A percentile compares a stretch with the other conserved stretches of the same genome.
Conservation (phyloP, 2,888 invertebrate genomes). For the Aporophyla lueneburgensis region DNA sequence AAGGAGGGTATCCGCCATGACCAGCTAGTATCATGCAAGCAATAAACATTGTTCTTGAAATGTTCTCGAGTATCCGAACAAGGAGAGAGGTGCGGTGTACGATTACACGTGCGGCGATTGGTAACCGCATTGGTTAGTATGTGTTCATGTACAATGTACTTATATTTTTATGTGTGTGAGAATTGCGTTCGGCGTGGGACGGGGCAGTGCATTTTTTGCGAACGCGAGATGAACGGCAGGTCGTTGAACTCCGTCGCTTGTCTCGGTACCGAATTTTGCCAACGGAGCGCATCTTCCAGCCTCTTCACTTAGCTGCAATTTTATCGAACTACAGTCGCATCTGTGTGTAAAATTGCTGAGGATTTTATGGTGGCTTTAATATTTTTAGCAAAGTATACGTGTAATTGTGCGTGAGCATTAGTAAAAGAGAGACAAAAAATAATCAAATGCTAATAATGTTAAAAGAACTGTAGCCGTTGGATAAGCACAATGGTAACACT, state of each 20-base stretch:
- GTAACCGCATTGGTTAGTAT: conserved; percentile 79
- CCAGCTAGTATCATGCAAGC: conserved; percentile 72
- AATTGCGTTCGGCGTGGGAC: conserved; percentile 88
- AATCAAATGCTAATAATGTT: conserved; percentile 21
- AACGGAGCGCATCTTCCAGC: conserved; percentile 84
- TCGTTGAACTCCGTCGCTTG: conserved; percentile 85
- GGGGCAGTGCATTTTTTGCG: conserved; percentile 90
- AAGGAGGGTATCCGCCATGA: conserved; percentile 45
- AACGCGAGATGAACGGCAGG: conserved; percentile 86
- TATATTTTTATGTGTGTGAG: conserved; percentile 79
- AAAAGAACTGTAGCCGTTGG: conserved; percentile 48
- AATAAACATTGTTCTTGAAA: conserved; percentile 80
- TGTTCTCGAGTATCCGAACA: conserved; percentile 78
- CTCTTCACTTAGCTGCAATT: conserved; percentile 62
- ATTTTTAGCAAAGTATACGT: background rate
- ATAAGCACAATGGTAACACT: conserved; percentile 66
- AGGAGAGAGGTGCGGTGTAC: conserved; percentile 82
- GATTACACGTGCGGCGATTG: conserved; percentile 84
- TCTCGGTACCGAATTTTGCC: conserved; percentile 86
- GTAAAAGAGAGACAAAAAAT: conserved; percentile 2
- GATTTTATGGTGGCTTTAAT: background rate
- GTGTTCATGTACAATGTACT: conserved; percentile 77
- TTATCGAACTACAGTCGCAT: conserved; percentile 38
- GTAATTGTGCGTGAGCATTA: background rate
- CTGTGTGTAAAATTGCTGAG: conserved; percentile 1